phyloP scores from a whole-genome alignment of 2,888 invertebrate genomes.

The Gibbula magus region DNA sequence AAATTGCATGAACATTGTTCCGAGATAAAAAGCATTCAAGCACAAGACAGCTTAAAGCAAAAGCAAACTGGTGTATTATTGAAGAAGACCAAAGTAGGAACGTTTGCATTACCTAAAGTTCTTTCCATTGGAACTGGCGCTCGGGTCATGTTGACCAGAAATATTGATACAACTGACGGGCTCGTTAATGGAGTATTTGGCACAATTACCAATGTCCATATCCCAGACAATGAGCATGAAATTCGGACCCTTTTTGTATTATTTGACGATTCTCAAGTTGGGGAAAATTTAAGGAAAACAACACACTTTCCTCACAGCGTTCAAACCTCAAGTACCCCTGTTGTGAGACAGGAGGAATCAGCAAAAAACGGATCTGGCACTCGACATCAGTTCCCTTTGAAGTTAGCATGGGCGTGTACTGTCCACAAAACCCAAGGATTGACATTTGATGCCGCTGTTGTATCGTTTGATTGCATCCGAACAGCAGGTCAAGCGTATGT shows the following conservation, averaged over 20 bases:
- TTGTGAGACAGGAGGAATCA: background rate
- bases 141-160: conserved; percentile 17
- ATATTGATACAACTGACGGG: conserved; percentile 24
- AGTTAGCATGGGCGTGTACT: too few species aligned
- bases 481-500: background rate
- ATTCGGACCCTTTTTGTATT: background rate
- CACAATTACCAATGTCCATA: background rate
- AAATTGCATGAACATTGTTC: background rate
- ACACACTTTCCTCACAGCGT: background rate
- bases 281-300: background rate
- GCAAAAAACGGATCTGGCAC: background rate
- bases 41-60: conserved; percentile 7
- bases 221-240: too few species aligned
- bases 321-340: background rate
- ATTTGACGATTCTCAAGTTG: conserved; percentile 12
- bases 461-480: background rate
- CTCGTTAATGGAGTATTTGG: conserved; percentile 29
- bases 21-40: background rate
- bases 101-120: too few species aligned
- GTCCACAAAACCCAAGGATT: too few species aligned
- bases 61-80: background rate
- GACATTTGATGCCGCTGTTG: background rate
- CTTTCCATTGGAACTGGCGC: conserved; percentile 1
- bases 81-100: background rate
- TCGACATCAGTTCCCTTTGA: conserved; percentile 21